phyloP scores from a whole-genome alignment of 1,140 invertebrate species.

The Dendrolimus kikuchii region DNA sequence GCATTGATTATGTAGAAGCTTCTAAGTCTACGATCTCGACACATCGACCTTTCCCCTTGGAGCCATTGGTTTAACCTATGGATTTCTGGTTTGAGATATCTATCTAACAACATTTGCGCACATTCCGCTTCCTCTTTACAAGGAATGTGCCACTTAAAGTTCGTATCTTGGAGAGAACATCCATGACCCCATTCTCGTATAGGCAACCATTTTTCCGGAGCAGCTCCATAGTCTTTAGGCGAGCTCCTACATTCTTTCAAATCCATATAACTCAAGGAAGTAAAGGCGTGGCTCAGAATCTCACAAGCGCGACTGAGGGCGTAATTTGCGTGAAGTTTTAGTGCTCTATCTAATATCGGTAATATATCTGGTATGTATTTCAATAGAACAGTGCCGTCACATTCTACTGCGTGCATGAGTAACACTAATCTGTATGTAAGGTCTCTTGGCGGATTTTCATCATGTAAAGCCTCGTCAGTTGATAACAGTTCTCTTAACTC shows the following conservation, averaged over 20 bases:
- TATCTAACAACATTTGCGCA: constrained; percentile 76
- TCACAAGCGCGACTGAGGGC: constrained; percentile 74
- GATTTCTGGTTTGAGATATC: constrained; percentile 74
- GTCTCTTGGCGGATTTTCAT: constrained; percentile 85
- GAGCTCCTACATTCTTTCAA: constrained; percentile 78
- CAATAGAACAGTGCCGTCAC: constrained; percentile 75
- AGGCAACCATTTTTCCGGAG: constrained; percentile 81
- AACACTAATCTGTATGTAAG: constrained; percentile 86
- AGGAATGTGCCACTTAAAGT: constrained; percentile 86
- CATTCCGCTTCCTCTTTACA: constrained; percentile 78
- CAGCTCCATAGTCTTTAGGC: constrained; percentile 75
- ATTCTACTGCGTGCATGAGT: constrained; percentile 80
- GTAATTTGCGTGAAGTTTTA: constrained; percentile 77
- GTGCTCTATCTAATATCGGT: constrained; percentile 75
- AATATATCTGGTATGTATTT: constrained; percentile 76
- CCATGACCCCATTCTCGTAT: constrained; percentile 89
- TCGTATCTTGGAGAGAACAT: constrained; percentile 76
- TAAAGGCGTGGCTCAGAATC: constrained; percentile 48
- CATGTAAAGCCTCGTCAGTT: constrained; percentile 72
- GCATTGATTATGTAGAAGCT: constrained; percentile 49
- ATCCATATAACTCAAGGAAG: constrained; percentile 61
- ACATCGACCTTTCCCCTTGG: constrained; percentile 35
- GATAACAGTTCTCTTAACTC: constrained; percentile 62
- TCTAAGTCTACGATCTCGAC: constrained; percentile 37
- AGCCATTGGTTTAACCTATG: constrained; percentile 39